phyloP scores from a whole-genome alignment of 2,888 invertebrate genomes.

The Rugalucina vietnamica region DNA sequence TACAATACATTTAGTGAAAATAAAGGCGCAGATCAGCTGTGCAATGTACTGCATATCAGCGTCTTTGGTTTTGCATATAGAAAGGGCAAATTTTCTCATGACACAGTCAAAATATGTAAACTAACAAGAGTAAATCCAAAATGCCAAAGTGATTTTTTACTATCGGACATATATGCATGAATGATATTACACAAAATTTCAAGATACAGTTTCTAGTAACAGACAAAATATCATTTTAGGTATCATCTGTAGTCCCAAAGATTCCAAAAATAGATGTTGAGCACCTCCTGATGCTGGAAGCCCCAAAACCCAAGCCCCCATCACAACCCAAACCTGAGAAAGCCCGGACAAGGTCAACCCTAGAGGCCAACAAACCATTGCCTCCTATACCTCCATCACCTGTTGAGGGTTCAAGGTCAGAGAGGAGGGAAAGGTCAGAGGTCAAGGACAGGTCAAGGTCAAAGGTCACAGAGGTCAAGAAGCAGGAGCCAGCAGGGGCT shows the following conservation, averaged over 20 bases:
- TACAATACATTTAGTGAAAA: no score
- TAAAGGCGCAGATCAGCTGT: no score
- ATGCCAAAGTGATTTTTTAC: no score
- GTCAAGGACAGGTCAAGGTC: constrained; percentile 42
- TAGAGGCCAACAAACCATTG: constrained; percentile 56
- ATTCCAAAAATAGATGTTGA: constrained; percentile 80
- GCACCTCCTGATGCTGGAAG: constrained; percentile 77
- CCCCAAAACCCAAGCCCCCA: constrained; percentile 56
- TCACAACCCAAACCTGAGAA: constrained; percentile 49
- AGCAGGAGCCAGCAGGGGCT: constrained; percentile 3
- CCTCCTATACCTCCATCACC: constrained; percentile 63
- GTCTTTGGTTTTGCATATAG: no score
- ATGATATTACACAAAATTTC: no score
- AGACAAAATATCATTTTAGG: constrained; percentile 68
- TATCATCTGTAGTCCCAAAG: constrained; percentile 75
- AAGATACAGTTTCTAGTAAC: no score
- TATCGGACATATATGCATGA: no score
- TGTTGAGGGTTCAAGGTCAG: constrained; percentile 44
- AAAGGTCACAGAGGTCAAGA: constrained; percentile 34
- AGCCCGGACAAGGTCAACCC: constrained; percentile 35
- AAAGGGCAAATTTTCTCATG: no score
- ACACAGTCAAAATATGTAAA: no score
- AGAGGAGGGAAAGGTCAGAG: constrained; percentile 35
- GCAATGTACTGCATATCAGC: no score
- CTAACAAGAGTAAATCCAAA: no score